phyloP scores from a whole-genome alignment of 2,113 vertebrate genomes.

The Lasiurus borealis region DNA sequence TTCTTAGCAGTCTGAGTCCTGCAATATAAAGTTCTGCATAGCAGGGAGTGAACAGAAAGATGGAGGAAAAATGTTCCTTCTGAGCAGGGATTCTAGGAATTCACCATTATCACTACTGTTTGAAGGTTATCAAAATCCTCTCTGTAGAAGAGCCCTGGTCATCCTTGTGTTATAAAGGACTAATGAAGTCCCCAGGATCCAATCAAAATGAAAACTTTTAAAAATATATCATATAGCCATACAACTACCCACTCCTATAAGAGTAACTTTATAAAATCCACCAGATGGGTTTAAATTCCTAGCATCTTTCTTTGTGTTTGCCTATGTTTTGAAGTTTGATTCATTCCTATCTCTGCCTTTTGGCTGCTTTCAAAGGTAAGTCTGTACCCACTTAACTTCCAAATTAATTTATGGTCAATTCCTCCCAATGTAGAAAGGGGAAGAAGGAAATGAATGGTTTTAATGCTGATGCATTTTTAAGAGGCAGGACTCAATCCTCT shows the following conservation, averaged over 20 bases:
- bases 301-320: conserved; percentile 10
- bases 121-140: conserved; percentile 38
- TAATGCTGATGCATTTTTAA: conserved; percentile 49
- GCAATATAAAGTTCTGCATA: not conserved
- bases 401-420: conserved; percentile 74
- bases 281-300: not conserved
- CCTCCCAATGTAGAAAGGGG: conserved; percentile 13
- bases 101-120: not conserved
- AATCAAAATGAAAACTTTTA: conserved; percentile 71
- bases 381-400: conserved; percentile 76
- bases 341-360: conserved; percentile 65
- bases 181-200: conserved; percentile 35
- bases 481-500: not conserved
- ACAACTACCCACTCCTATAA: conserved; percentile 6
- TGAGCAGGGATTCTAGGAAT: not conserved
- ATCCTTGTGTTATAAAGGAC: not conserved
- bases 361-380: conserved; percentile 77
- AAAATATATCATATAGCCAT: conserved; percentile 51
- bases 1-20: not conserved
- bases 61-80: not conserved
- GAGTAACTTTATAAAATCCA: conserved; percentile 50
- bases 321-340: conserved; percentile 26
- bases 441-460: conserved; percentile 55
- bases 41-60: not conserved
- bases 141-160: not conserved